Base-by-base conservation (phyloP, 2,888 invertebrate genomes). In the Pardosa pseudoannulata region DNA sequence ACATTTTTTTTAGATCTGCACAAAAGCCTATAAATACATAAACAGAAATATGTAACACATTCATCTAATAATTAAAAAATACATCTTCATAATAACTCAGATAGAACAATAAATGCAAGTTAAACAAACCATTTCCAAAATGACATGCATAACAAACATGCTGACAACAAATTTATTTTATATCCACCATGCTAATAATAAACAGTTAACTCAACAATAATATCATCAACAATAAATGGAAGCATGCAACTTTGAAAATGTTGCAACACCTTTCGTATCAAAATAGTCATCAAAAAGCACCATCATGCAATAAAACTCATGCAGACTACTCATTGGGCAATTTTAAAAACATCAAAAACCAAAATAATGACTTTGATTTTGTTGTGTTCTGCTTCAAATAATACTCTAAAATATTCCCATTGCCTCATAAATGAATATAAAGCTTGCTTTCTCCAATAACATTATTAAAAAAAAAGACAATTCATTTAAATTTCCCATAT, bases 1-100 rank as follows among this genome's bases (percentile, higher is more conserved):
- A 27, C 13, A 46, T 56, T 50, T 39, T 50, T 62, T 39, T 50
- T 62, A n/a, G 71, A 79, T 56, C 23, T 32, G 71, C 62, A 79
- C 62, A 73, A 85, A 79, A 32, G 39, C 74, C 70, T 74, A 70
- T 70, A 72, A 71, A 71, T 70, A 72, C 62, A 82, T 50, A 72
- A 76, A 83, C 70, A 83, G 70, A 86, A 67, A 41, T 83, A 32
- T 67, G 31, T 82, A 62, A 79, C 85, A 79, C 85, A 86, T 86
- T 86, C 85, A 86, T 28, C 85, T 86, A 86, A 79, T 73, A 64
- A 41, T 76, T 16, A 85, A 46, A 74, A 56, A 23, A 6, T 56
- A 23, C 56, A 56, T 6, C 2, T 23, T 56, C 23, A 1, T 1
- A 23, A 56, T 23, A 56, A 56, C 19, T 23, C 5, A 56, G 5